These are phyloP conservation scores for Tinamus major DNA, from an alignment of 2,797 vertebrate species.

Conservation along the genomic window DNA sequence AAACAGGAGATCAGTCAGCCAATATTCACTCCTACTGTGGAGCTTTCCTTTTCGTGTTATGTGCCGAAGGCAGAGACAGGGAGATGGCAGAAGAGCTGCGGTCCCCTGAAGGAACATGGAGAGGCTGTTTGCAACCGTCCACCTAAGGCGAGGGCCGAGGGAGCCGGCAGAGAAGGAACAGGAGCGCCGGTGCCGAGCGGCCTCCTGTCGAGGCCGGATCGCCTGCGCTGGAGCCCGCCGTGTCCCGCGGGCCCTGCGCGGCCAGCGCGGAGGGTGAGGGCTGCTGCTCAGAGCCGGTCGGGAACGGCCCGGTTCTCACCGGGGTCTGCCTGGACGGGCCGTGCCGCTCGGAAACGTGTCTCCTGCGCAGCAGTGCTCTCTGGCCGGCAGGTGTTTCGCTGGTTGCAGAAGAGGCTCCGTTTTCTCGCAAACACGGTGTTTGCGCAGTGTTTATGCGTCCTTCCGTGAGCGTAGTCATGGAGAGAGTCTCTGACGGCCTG, in stretches of 20 bases:
- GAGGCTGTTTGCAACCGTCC: neutral
- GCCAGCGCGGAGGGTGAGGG: neutral
- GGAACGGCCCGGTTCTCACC: neutral
- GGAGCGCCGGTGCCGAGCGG: neutral
- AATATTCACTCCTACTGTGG: neutral
- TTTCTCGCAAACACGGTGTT: neutral
- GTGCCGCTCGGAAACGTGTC: neutral
- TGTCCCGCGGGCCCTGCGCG: no score
- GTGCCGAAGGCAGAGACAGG: neutral
- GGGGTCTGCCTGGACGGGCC: no score
- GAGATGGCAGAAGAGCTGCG: neutral
- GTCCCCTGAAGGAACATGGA: neutral
- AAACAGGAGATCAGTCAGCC: neutral
- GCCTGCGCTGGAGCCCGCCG: no score
- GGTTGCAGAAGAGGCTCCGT: neutral
- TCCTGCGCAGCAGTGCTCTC: neutral
- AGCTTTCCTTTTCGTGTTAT: rapidly evolving
- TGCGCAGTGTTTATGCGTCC: neutral
- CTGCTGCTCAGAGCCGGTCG: neutral
- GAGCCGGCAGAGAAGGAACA: neutral
- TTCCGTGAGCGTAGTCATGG: neutral
- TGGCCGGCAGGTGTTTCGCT: neutral
- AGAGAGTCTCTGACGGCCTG: neutral
- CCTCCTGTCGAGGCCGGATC: neutral
- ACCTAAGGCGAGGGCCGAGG: neutral